A percentile compares a stretch with the other conserved stretches of the same genome.
phyloP scores from a whole-genome alignment of 1,140 invertebrate species.

The Planococcus citri region DNA sequence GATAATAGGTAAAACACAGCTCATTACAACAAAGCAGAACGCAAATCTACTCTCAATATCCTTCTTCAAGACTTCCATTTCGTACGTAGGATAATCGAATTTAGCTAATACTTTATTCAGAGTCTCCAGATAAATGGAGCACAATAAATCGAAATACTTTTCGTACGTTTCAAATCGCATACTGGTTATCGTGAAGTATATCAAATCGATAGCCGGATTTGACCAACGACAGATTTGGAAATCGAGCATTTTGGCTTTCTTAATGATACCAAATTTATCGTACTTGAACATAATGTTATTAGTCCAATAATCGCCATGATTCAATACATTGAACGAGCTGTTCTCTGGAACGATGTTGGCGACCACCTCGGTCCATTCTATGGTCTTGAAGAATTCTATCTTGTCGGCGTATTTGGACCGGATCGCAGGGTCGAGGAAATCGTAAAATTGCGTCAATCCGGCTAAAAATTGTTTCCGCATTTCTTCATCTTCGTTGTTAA shows the following conservation, averaged over 20 bases:
- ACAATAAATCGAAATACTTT: slow-evolving; percentile 1
- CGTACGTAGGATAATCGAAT: not conserved
- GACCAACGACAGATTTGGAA: not conserved
- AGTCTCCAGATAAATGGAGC: not conserved
- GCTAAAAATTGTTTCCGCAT: not conserved
- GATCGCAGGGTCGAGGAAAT: not conserved
- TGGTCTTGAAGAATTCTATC: not conserved
- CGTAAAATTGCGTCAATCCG: not conserved
- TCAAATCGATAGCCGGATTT: not conserved
- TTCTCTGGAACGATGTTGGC: slow-evolving; percentile 22
- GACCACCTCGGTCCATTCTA: not conserved
- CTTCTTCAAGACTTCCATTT: not conserved
- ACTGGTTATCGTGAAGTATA: not conserved
- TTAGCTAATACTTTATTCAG: not conserved
- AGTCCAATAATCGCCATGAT: slow-evolving; percentile 63
- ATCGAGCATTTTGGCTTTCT: slow-evolving; percentile 35
- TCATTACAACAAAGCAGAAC: not conserved
- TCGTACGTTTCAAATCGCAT: slow-evolving; percentile 2
- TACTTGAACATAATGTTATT: slow-evolving; percentile 58
- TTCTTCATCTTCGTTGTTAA: not conserved
- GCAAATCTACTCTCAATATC: not conserved
- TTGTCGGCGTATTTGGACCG: not conserved
- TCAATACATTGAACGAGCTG: slow-evolving; percentile 51
- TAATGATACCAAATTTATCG: slow-evolving; percentile 36
- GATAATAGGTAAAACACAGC: not conserved